A percentile compares a stretch with the other conserved stretches of the same genome.
Evolutionary conservation across 2,797 vertebrate species (phyloP).

Genomic region (Gymnoscopelus microlampas): DNA sequence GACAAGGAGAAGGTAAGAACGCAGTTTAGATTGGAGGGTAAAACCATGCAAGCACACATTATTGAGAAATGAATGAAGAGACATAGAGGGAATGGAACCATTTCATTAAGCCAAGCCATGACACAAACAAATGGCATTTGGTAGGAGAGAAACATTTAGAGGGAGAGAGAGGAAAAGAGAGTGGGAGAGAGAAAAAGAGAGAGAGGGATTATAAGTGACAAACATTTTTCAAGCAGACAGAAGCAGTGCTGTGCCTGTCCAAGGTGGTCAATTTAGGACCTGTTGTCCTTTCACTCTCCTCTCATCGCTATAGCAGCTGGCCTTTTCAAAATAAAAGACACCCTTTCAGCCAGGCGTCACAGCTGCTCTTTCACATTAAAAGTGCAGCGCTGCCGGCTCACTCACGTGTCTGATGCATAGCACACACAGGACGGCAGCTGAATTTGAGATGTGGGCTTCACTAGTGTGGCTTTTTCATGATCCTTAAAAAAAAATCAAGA

Average conservation of each 20-base stretch:
- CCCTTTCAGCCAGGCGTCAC: constrained; percentile 65
- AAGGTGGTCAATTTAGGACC: constrained; percentile 37
- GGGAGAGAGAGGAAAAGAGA: constrained; percentile 4
- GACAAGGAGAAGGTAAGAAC: neutral
- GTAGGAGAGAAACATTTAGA: constrained; percentile 43
- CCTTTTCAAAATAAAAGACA: constrained; percentile 67
- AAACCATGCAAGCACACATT: constrained; percentile 8
- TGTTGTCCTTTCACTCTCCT: constrained; percentile 15
- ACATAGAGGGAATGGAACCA: constrained; percentile 4
- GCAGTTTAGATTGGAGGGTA: constrained; percentile 26
- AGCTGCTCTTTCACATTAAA: constrained; percentile 76
- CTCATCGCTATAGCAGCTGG: constrained; percentile 55
- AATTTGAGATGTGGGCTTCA: constrained; percentile 34
- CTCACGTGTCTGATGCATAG: constrained; percentile 33
- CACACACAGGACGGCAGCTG: constrained; percentile 21
- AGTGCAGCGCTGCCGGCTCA: constrained; percentile 32
- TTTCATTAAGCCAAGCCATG: too few species aligned
- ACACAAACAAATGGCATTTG: neutral
- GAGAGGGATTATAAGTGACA: constrained; percentile 21
- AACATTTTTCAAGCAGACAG: constrained; percentile 42
- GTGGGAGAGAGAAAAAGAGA: constrained; percentile 13
- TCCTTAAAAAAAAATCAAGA: neutral
- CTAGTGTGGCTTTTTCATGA: constrained; percentile 20
- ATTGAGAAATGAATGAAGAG: constrained; percentile 23
- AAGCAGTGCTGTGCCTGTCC: constrained; percentile 42